Base-by-base conservation (phyloP, 2,113 vertebrate species). In the Cebus imitator region DNA sequence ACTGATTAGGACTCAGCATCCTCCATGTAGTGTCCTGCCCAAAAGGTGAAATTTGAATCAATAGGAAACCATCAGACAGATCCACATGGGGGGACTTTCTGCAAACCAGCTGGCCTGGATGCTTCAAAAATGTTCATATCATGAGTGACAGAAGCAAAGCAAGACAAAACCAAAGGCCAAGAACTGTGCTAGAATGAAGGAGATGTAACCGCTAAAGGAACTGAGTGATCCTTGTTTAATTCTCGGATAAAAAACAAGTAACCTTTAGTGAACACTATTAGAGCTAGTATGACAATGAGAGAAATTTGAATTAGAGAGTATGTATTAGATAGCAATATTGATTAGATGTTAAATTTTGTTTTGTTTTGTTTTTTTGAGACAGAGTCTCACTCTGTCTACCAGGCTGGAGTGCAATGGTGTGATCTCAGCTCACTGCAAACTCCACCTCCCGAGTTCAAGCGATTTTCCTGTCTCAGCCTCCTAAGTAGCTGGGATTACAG, bases 211-310 rank as follows among this genome's bases (percentile, higher is more conserved):
- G 1, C 20, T 14, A 5, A 50, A 6, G 3, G 48, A 11, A 10
- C 32, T 21, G 1, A 27, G 16, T 1, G 9, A 35, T 20, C 5
- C 18, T 75, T 3, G 6, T 10, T 5, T 57, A 20, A 30, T 25
- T 37, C 52, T 48, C 30, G 10, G n/a, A 20, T 16, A 20, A 52
- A 61, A 72, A 58, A 52, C 4, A 2, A 27, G 35, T 32, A 12
- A 0, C 7, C 16, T 23, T 1, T 18, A 6, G 9, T 1, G 68
- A 23, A 23, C 18, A 6, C 25, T 11, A 0, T 1, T 17, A 21
- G 0, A 13, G 48, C 32, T 6, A 43, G 21, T 11, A 8, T 4
- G 12, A 52, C 82, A 16, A 2, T 1, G 23, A 70, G 18, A 43
- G 68, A 27, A n/a, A 30, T 11, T 43, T 8, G 43, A 37, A 25